Evolutionary conservation across 2,797 vertebrate species (phyloP).

Genomic region (Tragopan temminckii): DNA sequence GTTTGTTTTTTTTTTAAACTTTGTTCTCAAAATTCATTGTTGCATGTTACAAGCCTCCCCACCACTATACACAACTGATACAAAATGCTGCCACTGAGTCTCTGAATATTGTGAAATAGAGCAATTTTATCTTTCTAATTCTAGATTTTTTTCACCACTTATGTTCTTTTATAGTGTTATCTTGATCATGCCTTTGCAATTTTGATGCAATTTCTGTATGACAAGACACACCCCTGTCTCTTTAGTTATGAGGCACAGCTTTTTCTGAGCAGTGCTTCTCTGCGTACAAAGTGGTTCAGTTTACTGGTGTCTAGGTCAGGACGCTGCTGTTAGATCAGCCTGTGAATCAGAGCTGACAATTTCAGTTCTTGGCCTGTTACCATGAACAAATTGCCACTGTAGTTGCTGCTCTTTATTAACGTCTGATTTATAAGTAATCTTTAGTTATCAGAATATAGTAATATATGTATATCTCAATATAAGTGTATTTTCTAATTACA

Average conservation of each 20-base stretch:
- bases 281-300: neutral
- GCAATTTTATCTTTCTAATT: neutral
- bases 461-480: neutral
- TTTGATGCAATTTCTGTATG: neutral
- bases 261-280: neutral
- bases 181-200: neutral
- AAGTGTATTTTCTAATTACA: neutral
- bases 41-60: neutral
- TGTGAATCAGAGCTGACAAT: neutral
- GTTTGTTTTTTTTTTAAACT: neutral
- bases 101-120: neutral
- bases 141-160: neutral
- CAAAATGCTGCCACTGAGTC: neutral
- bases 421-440: neutral
- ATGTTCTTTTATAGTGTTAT: neutral
- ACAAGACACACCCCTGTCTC: neutral
- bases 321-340: neutral
- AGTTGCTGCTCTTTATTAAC: neutral
- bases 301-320: neutral
- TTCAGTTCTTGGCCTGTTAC: neutral
- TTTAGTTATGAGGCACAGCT: neutral
- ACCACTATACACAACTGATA: neutral
- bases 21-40: neutral
- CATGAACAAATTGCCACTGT: neutral
- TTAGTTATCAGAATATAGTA: neutral